phyloP scores from a whole-genome alignment of 2,797 vertebrate species.

The Clarias fuscus region DNA sequence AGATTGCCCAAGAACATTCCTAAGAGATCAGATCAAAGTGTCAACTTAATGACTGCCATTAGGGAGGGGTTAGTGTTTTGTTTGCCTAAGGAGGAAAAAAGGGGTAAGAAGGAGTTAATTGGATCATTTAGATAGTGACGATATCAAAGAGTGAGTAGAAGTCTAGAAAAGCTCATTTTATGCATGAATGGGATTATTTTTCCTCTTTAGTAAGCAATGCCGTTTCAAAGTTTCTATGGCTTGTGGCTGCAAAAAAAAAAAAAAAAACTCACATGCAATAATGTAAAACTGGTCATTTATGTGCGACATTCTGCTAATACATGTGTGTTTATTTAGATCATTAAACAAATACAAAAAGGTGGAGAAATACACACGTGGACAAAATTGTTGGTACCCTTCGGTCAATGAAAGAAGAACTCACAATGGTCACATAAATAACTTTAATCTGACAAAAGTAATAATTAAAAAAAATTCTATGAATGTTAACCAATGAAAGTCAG shows the following conservation, averaged over 20 bases:
- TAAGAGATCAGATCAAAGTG: constrained; percentile 45
- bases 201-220: constrained; percentile 19
- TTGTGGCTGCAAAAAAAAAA: neutral
- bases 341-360: neutral
- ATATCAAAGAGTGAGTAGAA: constrained; percentile 40
- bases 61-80: constrained; percentile 32
- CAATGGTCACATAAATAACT: too few relatives aligned
- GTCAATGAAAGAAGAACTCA: too few relatives aligned
- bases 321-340: constrained; percentile 13
- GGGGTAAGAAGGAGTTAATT: constrained; percentile 45
- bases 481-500: too few relatives aligned
- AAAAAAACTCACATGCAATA: constrained; percentile 10
- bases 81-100: constrained; percentile 29
- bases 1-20: constrained; percentile 29
- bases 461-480: too few relatives aligned
- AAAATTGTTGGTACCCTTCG: too few relatives aligned
- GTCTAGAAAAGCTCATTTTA: constrained; percentile 46
- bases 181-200: constrained; percentile 42
- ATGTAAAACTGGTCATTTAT: constrained; percentile 29
- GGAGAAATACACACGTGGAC: neutral
- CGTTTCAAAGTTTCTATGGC: constrained; percentile 20
- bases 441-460: too few relatives aligned
- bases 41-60: constrained; percentile 38
- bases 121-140: constrained; percentile 52
- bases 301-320: constrained; percentile 19